Evolutionary conservation across 23 tunicate genomes (phyloP).

Genomic region (Aplidium turbinatum): DNA sequence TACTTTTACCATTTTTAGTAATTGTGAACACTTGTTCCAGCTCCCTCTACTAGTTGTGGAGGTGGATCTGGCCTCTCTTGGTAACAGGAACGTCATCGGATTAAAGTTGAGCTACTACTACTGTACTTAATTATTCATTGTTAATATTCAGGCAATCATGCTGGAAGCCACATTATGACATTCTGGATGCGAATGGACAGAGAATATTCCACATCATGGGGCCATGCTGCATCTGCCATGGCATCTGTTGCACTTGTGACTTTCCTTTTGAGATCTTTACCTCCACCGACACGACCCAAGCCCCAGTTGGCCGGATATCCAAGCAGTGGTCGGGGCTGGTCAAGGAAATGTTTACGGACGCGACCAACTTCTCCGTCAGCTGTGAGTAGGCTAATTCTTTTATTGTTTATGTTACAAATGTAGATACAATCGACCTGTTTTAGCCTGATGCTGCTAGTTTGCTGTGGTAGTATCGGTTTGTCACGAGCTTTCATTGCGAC

Average conservation of each 20-base stretch:
- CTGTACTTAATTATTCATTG: too few species aligned
- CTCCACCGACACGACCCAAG: constrained; percentile 28
- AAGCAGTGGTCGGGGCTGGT: constrained; percentile 83
- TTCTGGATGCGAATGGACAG: constrained; percentile 58
- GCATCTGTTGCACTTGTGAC: constrained; percentile 89
- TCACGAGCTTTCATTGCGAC: too few species aligned
- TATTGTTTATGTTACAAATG: too few species aligned
- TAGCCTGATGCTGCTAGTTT: too few species aligned
- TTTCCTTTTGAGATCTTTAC: constrained; percentile 82
- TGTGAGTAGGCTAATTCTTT: constrained; percentile 49
- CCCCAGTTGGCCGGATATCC: constrained; percentile 61
- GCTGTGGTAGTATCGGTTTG: too few species aligned
- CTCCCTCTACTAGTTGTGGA: too few species aligned
- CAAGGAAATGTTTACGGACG: constrained; percentile 91
- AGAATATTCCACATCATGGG: constrained; percentile 74
- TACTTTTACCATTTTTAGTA: too few species aligned
- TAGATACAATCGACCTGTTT: too few species aligned
- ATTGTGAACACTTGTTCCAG: too few species aligned
- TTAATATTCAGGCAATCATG: constrained; percentile 76
- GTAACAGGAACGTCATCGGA: too few species aligned
- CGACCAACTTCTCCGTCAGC: constrained; percentile 79
- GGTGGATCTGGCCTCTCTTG: too few species aligned
- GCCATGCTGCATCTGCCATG: constrained; percentile 88
- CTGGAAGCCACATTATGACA: constrained; percentile 78
- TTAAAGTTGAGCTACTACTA: too few species aligned